Evolutionary conservation across 1,140 invertebrate species (phyloP).

Genomic region (Caenorhabditis latens): DNA sequence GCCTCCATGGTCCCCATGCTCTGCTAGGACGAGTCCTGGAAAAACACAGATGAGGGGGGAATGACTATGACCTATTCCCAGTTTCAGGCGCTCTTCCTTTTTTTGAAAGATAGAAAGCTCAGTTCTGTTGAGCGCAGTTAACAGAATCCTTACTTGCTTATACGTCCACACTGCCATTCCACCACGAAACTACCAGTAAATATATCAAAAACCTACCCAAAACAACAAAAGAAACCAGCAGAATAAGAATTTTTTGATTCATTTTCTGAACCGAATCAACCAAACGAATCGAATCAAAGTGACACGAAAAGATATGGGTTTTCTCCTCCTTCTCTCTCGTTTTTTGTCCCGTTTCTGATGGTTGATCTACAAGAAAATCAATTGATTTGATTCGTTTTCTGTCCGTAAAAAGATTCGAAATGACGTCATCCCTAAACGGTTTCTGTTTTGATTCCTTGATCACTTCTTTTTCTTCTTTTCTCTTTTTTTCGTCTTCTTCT

Average conservation of each 20-base stretch:
- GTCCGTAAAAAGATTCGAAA: background rate
- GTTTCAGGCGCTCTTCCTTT: no score
- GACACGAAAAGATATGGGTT: slow-evolving; percentile 7
- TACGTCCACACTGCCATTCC: no score
- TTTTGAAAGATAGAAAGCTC: no score
- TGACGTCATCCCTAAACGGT: background rate
- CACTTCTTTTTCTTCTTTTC: no score
- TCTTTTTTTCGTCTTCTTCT: no score
- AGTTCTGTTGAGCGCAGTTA: no score
- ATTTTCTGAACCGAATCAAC: background rate
- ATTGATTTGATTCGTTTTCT: slow-evolving; percentile 8
- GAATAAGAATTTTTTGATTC: background rate
- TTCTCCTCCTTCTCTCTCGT: background rate
- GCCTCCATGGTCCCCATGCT: background rate
- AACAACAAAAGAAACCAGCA: background rate
- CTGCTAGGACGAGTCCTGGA: background rate
- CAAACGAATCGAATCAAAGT: background rate
- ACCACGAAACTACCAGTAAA: no score
- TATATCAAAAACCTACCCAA: slow-evolving; percentile 9
- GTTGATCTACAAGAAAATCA: slow-evolving; percentile 5
- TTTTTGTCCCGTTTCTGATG: background rate
- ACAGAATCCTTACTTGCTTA: no score
- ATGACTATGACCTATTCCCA: no score
- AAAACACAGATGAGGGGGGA: background rate
- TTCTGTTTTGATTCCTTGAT: background rate